Evolutionary conservation across 2,797 vertebrate species (phyloP).

Genomic region (Lagodon rhomboides): DNA sequence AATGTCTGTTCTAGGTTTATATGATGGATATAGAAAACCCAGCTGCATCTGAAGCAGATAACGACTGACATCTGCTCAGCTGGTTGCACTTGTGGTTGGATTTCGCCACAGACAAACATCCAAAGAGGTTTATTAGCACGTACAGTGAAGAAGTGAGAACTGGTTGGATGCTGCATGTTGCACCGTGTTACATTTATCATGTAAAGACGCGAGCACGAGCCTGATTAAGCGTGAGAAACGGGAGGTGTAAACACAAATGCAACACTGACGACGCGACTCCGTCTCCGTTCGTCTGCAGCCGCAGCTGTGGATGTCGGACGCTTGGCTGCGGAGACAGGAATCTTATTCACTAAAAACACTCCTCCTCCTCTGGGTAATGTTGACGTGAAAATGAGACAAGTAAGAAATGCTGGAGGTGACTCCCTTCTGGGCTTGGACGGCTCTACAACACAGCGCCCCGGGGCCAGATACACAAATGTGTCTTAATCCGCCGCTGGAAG

Average conservation of each 20-base stretch:
- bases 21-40: background rate
- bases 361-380: conserved; percentile 58
- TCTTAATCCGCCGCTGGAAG: conserved; percentile 11
- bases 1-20: background rate
- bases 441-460: background rate
- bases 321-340: conserved; percentile 67
- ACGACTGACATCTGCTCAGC: background rate
- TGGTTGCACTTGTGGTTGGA: background rate
- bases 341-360: conserved; percentile 60
- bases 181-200: conserved; percentile 7
- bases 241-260: conserved; percentile 58
- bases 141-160: background rate
- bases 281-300: conserved; percentile 60
- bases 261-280: conserved; percentile 30
- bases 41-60: background rate
- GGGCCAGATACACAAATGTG: conserved; percentile 24
- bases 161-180: background rate
- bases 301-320: conserved; percentile 70
- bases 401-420: conserved; percentile 59
- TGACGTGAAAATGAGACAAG: conserved; percentile 59
- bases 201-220: conserved; percentile 9
- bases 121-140: background rate
- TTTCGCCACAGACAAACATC: background rate
- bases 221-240: conserved; percentile 63
- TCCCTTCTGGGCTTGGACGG: conserved; percentile 44